phyloP scores from a whole-genome alignment of 2,797 vertebrate species.

The Chloroceryle amazona region DNA sequence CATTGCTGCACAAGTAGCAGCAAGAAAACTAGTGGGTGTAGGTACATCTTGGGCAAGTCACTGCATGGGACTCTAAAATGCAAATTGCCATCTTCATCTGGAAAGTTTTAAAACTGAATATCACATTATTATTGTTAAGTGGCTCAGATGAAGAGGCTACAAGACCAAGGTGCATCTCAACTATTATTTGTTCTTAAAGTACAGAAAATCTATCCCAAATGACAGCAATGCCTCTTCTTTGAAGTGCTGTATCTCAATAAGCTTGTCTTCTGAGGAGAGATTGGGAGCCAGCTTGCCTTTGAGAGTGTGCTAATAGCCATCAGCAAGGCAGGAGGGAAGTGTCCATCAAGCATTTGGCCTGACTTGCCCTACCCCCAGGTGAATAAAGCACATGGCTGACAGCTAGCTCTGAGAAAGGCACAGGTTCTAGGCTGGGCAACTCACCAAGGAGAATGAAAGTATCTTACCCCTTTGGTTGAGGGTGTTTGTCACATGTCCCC shows the following conservation, averaged over 20 bases:
- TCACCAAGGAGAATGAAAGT: background rate
- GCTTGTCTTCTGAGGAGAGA: background rate
- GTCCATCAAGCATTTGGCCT: background rate
- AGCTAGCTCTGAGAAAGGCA: background rate
- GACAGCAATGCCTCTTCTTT: background rate
- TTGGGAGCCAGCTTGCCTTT: background rate
- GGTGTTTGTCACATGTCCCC: accelerated
- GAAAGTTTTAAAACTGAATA: background rate
- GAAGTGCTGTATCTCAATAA: background rate
- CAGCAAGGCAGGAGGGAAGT: background rate
- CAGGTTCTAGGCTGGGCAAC: background rate
- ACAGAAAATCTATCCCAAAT: background rate
- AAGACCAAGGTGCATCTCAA: background rate
- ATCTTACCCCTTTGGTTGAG: background rate
- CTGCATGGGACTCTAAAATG: background rate
- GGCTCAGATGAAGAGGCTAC: background rate
- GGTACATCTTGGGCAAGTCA: background rate
- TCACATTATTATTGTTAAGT: background rate
- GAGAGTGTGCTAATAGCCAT: background rate
- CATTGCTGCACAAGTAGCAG: background rate
- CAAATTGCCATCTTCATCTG: background rate
- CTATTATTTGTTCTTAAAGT: background rate
- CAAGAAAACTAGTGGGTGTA: background rate
- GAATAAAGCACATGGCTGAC: background rate
- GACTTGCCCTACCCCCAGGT: background rate